Evolutionary conservation across 1,140 invertebrate genomes (phyloP).

Genomic region (Armadillidium nasatum): DNA sequence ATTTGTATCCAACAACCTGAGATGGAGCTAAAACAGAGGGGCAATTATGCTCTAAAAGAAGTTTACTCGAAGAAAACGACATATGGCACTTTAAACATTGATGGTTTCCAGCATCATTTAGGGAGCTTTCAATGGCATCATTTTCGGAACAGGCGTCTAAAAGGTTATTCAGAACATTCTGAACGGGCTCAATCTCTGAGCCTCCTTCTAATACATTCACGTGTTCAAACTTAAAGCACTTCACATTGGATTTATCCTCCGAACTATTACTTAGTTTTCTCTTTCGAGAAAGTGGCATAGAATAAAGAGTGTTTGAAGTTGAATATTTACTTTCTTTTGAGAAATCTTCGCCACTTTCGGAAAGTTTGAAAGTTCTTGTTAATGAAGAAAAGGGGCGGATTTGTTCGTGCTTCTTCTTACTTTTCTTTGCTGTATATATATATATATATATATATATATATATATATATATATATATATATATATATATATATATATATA

Average conservation of each 20-base stretch:
- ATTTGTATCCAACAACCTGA: background rate
- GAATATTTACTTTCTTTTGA: too few species aligned
- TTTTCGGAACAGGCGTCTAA: too few species aligned
- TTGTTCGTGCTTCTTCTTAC: background rate
- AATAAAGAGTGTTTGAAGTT: too few species aligned
- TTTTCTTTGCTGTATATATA: slow-evolving; percentile 6
- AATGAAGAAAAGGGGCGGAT: background rate
- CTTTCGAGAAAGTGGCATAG: background rate
- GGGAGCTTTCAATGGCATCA: too few species aligned
- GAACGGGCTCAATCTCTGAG: background rate
- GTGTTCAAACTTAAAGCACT: background rate
- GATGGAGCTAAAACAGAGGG: background rate
- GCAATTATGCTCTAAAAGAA: background rate
- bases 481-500: background rate
- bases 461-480: slow-evolving; percentile 6
- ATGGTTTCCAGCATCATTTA: too few species aligned
- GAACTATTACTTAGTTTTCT: slow-evolving; percentile 2
- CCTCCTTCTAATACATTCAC: background rate
- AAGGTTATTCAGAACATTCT: background rate
- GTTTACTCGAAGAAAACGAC: background rate
- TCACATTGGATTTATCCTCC: background rate
- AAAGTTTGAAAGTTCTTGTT: slow-evolving; percentile 8
- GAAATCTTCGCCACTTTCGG: background rate
- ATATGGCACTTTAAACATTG: background rate
- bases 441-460: background rate